These are phyloP conservation scores for Caenorhabditis sp. DNA, from an alignment of 2,888 invertebrate species.

Conservation along the genomic window DNA sequence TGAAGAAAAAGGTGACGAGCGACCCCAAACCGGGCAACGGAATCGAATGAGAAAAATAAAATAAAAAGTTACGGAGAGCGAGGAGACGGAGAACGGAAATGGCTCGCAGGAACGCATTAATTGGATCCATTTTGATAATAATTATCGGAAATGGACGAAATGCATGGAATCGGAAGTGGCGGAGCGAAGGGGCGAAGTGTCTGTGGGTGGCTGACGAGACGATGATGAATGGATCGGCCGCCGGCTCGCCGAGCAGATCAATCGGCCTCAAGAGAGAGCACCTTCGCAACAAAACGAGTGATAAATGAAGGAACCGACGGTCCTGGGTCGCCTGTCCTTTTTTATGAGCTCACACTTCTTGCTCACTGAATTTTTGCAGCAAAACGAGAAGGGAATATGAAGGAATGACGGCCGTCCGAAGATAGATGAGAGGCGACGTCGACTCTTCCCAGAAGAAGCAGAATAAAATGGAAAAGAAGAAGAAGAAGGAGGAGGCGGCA, in stretches of 20 bases:
- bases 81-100: neutral
- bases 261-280: slow-evolving; percentile 40
- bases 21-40: slow-evolving; percentile 15
- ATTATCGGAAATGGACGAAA: slow-evolving; percentile 13
- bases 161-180: slow-evolving; percentile 36
- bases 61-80: slow-evolving; percentile 22
- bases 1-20: slow-evolving; percentile 1
- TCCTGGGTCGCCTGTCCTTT: neutral
- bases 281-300: slow-evolving; percentile 47
- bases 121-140: slow-evolving; percentile 18
- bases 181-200: slow-evolving; percentile 17
- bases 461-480: neutral
- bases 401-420: neutral
- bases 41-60: slow-evolving; percentile 47
- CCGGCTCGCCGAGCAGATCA: slow-evolving; percentile 24
- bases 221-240: slow-evolving; percentile 52
- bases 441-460: too few species aligned
- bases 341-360: too few species aligned
- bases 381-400: neutral
- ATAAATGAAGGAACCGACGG: slow-evolving; percentile 21
- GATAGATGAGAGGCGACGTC: too few species aligned
- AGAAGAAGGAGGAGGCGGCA: slow-evolving; percentile 11
- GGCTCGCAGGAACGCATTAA: slow-evolving; percentile 5
- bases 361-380: too few species aligned
- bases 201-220: slow-evolving; percentile 52